phyloP scores from a whole-genome alignment of 2,113 vertebrate genomes.

The Nannospalax galili region DNA sequence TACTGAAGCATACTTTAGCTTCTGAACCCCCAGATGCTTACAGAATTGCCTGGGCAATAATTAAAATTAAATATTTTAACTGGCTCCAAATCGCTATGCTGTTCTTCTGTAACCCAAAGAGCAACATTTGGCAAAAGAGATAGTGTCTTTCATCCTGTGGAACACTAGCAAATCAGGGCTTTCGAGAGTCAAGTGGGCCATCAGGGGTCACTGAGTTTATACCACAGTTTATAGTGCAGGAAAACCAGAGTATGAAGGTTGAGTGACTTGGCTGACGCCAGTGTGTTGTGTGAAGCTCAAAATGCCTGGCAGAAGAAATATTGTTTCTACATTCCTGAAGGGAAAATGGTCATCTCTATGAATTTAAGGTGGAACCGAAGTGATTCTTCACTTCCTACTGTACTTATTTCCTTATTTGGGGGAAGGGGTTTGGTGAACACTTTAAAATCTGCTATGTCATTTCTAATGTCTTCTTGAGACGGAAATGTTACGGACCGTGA shows the following conservation, averaged over 20 bases:
- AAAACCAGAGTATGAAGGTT: background rate
- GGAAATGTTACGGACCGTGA: background rate
- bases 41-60: background rate
- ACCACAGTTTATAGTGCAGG: background rate
- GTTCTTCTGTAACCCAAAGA: slow-evolving; percentile 40
- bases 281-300: background rate
- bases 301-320: background rate
- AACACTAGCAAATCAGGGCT: background rate
- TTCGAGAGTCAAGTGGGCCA: background rate
- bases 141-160: background rate
- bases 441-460: background rate
- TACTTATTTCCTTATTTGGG: background rate
- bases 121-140: slow-evolving; percentile 35
- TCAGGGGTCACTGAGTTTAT: background rate
- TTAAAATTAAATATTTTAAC: background rate
- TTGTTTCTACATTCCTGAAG: background rate
- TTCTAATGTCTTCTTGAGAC: background rate
- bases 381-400: background rate
- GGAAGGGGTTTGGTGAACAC: background rate
- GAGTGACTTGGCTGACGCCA: background rate
- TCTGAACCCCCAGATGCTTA: background rate
- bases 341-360: background rate
- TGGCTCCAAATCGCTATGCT: background rate
- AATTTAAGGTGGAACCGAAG: background rate
- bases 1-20: background rate